Evolutionary conservation across 2,797 vertebrate genomes (phyloP).

Genomic region (Enteromius mattozi): DNA sequence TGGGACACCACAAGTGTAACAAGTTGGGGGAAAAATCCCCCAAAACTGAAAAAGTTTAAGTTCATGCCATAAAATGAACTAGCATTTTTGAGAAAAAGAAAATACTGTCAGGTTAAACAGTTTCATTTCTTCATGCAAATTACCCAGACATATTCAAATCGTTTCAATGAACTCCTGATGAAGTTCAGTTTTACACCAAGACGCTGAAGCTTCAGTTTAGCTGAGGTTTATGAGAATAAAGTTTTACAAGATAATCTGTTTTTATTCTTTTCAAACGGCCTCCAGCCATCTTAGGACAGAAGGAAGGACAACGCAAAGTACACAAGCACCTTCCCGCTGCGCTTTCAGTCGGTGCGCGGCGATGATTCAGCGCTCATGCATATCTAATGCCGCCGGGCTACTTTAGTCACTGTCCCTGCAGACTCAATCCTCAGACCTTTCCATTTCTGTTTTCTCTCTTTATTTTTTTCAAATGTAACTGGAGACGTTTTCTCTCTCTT

Average conservation of each 20-base stretch:
- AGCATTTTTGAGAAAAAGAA: not conserved
- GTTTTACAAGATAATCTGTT: not conserved
- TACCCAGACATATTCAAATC: not conserved
- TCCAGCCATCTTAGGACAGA: slow-evolving; percentile 35
- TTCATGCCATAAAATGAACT: not conserved
- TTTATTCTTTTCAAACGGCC: slow-evolving; percentile 44
- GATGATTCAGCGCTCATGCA: slow-evolving; percentile 60
- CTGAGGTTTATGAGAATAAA: slow-evolving; percentile 5
- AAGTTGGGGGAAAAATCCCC: not conserved
- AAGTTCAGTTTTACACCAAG: not conserved
- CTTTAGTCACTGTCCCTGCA: slow-evolving; percentile 57
- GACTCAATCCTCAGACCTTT: slow-evolving; percentile 56
- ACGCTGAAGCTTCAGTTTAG: not conserved
- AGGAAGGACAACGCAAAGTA: slow-evolving; percentile 44
- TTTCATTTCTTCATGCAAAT: not conserved
- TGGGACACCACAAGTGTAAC: not conserved
- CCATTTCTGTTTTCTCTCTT: slow-evolving; percentile 43
- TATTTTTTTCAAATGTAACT: slow-evolving; percentile 50
- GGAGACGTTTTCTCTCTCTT: slow-evolving; percentile 41
- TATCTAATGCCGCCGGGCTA: slow-evolving; percentile 52
- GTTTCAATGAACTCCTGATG: not conserved
- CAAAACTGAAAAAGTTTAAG: not conserved
- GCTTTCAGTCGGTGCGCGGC: slow-evolving; percentile 58
- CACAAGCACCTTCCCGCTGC: slow-evolving; percentile 52
- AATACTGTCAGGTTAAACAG: not conserved